phyloP scores from a whole-genome alignment of 2,113 vertebrate species.

The Varanus salvator region DNA sequence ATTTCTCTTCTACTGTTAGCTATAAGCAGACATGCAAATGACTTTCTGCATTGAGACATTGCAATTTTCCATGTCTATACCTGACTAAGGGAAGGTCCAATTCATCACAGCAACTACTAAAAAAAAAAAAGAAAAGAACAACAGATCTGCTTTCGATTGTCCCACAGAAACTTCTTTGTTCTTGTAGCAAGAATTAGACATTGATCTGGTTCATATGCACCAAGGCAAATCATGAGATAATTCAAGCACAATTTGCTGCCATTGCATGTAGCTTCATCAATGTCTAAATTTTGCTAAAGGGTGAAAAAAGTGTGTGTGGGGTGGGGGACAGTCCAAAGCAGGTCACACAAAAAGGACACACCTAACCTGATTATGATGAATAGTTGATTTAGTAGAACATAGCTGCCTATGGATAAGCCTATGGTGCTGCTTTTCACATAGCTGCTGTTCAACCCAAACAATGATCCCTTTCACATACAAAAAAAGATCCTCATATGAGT shows the following conservation, averaged over 20 bases:
- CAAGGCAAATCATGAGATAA: too few relatives aligned
- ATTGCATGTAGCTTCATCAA: too few relatives aligned
- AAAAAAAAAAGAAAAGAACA: background rate
- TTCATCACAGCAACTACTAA: background rate
- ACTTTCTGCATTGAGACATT: background rate
- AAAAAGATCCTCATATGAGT: background rate
- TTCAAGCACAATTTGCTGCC: too few relatives aligned
- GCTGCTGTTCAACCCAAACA: background rate
- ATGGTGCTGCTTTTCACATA: background rate
- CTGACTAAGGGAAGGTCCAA: background rate
- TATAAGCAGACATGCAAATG: background rate
- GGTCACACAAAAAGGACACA: too few relatives aligned
- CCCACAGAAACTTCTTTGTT: too few relatives aligned
- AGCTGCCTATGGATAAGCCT: background rate
- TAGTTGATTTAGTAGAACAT: background rate
- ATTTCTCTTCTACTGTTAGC: background rate
- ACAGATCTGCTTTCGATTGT: too few relatives aligned
- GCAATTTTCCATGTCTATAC: background rate
- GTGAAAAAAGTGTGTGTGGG: too few relatives aligned
- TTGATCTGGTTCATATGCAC: too few relatives aligned
- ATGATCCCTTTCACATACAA: background rate
- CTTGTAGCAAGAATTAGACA: too few relatives aligned
- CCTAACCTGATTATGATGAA: background rate
- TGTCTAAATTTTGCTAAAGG: too few relatives aligned
- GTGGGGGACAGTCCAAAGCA: too few relatives aligned